Percentiles rank a stretch among this genome's conserved stretches.
These are phyloP conservation scores for Meteorus cinctellus DNA, from an alignment of 2,888 invertebrate species.

Conservation along the genomic window DNA sequence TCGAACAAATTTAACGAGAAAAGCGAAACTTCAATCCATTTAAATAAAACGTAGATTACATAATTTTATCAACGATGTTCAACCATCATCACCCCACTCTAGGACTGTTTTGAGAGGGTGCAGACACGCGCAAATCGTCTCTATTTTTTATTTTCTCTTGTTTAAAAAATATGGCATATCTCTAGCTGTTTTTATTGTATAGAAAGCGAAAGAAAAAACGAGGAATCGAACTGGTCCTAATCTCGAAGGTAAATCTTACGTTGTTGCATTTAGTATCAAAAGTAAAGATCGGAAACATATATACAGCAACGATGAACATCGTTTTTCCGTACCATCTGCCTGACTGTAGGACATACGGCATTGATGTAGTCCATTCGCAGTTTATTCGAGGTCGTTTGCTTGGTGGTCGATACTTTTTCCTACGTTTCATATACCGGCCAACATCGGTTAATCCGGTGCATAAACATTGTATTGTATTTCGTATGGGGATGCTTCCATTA, in stretches of 20 bases:
- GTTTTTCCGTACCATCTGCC: slow-evolving; percentile 64
- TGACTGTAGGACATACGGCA: slow-evolving; percentile 43
- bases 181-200: not conserved
- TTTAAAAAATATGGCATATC: not conserved
- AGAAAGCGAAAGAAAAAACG: slow-evolving; percentile 38
- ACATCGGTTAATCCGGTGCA: slow-evolving; percentile 70
- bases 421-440: slow-evolving; percentile 51
- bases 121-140: slow-evolving; percentile 6
- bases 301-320: slow-evolving; percentile 46
- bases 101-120: not conserved
- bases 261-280: slow-evolving; percentile 59
- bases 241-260: slow-evolving; percentile 67
- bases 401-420: slow-evolving; percentile 54
- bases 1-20: not conserved
- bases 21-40: not conserved
- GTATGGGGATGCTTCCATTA: slow-evolving; percentile 70
- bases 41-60: not conserved
- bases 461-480: slow-evolving; percentile 73
- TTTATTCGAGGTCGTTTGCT: slow-evolving; percentile 17
- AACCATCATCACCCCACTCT: not conserved
- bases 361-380: slow-evolving; percentile 48
- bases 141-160: not conserved
- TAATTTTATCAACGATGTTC: not conserved
- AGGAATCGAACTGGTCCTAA: slow-evolving; percentile 53
- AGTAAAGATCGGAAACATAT: slow-evolving; percentile 58